phyloP scores from a whole-genome alignment of 2,797 vertebrate species.

The Lindbergichthys nudifrons region DNA sequence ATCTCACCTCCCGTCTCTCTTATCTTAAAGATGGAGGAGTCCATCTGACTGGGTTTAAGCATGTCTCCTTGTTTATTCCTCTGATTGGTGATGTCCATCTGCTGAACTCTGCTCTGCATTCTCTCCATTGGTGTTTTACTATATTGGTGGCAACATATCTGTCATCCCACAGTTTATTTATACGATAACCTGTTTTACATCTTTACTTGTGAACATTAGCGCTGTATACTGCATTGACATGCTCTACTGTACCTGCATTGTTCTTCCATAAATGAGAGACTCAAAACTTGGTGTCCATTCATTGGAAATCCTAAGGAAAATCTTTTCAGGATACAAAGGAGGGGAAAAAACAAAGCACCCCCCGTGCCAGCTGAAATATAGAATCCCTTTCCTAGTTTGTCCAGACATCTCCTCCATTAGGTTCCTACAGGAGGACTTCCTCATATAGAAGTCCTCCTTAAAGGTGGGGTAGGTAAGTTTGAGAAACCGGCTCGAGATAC shows the following conservation, averaged over 20 bases:
- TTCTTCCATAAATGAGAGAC: not conserved
- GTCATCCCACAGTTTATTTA: not conserved
- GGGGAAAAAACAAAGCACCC: not conserved
- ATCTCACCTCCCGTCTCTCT: constrained; percentile 62
- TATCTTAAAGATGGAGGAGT: constrained; percentile 67
- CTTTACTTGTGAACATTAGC: not conserved
- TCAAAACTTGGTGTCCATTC: not conserved
- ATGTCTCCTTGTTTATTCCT: constrained; percentile 76
- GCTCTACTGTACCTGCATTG: not conserved
- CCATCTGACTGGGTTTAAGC: constrained; percentile 64
- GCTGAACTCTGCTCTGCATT: constrained; percentile 68
- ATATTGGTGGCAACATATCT: constrained; percentile 13
- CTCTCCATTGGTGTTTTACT: constrained; percentile 40
- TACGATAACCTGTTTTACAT: not conserved
- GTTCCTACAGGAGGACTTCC: not conserved
- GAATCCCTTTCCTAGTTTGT: constrained; percentile 12
- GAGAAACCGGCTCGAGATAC: too few species aligned
- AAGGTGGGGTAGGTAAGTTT: too few species aligned
- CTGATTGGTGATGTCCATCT: constrained; percentile 69
- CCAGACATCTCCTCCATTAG: constrained; percentile 2
- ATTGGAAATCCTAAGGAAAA: not conserved
- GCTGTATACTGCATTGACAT: not conserved
- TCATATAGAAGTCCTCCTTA: constrained; percentile 1
- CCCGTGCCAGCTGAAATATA: not conserved
- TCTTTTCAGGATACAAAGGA: not conserved